Conservation (phyloP, 2,797 vertebrate genomes). For the Glyptemys insculpta region DNA sequence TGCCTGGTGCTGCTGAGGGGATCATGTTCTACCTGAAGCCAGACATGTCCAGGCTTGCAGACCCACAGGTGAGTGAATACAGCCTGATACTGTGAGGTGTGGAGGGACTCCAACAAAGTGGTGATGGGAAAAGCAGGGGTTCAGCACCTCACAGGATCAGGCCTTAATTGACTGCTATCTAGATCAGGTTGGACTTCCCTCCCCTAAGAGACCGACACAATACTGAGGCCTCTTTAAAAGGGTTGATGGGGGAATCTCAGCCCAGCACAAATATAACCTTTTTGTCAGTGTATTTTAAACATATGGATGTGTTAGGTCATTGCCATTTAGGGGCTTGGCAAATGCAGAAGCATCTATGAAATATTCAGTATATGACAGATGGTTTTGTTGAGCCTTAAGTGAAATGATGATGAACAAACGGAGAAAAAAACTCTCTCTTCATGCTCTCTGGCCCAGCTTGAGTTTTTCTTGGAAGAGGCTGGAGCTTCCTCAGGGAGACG, state of each 20-base stretch:
- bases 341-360: slow-evolving; percentile 8
- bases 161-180: neutral
- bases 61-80: slow-evolving; percentile 83
- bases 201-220: accelerated
- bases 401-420: slow-evolving; percentile 38
- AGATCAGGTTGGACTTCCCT: neutral
- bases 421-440: neutral
- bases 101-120: neutral
- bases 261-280: neutral
- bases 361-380: slow-evolving; percentile 50
- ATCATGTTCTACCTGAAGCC: slow-evolving; percentile 90
- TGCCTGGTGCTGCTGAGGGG: slow-evolving; percentile 89
- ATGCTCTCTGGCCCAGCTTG: slow-evolving; percentile 20
- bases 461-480: neutral
- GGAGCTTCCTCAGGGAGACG: accelerated
- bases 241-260: neutral
- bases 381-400: slow-evolving; percentile 40
- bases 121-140: accelerated
- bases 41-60: slow-evolving; percentile 80
- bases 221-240: neutral
- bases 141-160: neutral
- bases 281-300: neutral
- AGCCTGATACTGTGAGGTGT: neutral
- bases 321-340: neutral
- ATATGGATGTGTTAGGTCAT: neutral